Evolutionary conservation across 2,113 vertebrate genomes (phyloP), one percentile per base, ranked within the genome.

Genomic region (Alligator mississippiensis): DNA sequence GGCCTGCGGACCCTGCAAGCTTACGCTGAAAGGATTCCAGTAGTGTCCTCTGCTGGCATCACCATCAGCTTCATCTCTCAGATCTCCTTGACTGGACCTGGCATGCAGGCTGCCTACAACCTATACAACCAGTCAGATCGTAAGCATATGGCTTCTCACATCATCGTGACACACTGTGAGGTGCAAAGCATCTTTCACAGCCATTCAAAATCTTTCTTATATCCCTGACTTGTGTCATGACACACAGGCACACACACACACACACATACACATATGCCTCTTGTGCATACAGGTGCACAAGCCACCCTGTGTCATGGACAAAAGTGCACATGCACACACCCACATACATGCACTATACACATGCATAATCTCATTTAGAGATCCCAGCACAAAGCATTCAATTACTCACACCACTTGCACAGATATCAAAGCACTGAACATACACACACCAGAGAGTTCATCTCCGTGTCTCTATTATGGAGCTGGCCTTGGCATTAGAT

Each of bases 41-140:
- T 98, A 80, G 95, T 97, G 12, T 98, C 98, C 27, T 98, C 98
- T 1, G 90, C 87, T 1, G 97, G 96, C 17, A 89, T 98, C 90
- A 98, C 97, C 34, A 97, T 99, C 89, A 97, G 97, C 95, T 98
- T 99, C 98, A 99, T 98, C 1, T 99, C 99, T 0, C 98, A 99
- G 96, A 98, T 98, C 96, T 98, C 98, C 6, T 98, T 99, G 90
- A 99, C 99, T 0, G 99, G 99, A 22, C 99, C 99, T 0, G 99
- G 99, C 0, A 97, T 99, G 13, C 98, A 98, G 96, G 97, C 98
- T 5, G 97, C 96, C 88, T 99, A 99, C 95, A 98, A 98, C 77
- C 64, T 99, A 77, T 99, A 99, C 97, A 99, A 99, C 96, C 98
- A 98, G 57, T 98, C 99, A 5, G 98, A 99, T 28, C 98, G 99